Evolutionary conservation across 1,140 invertebrate species (phyloP), one percentile per base, ranked within the genome.

Genomic region (Drosophila navojoa): DNA sequence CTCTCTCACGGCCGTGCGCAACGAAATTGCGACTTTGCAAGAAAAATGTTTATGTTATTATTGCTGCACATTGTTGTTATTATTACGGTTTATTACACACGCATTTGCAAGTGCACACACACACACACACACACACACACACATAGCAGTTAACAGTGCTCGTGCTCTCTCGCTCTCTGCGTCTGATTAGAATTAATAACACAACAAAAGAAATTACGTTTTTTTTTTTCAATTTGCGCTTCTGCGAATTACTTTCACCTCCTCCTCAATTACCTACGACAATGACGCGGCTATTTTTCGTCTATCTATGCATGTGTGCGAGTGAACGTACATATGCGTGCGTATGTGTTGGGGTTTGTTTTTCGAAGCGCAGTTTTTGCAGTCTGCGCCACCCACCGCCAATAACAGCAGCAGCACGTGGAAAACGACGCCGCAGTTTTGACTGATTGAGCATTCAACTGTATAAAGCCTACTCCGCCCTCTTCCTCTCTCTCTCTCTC

Each of bases 151-250:
- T 35, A 19, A 27, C n/a, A 27, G 10, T n/a, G 49, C 53, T 27
- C 42, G 10, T 4, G 11, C 15, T 38, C 53, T 32, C 32, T 61
- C 38, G n/a, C 4, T 55, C n/a, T 7, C 40, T 55, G 32, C 15
- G 25, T 25, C 63, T 60, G 64, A 73, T 73, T 73, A 73, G 64
- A 72, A 72, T 71, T 60, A 38, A 73, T 50, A 58, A 42, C 64
- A 73, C 71, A 73, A 73, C 64, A 73, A 73, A 73, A 69, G 50
- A 73, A 68, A 55, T 68, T 25, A 68, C 63, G 70, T 68, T 32
- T 42, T 38, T 58, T 1, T 1, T 57, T 58, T 3, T 57, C 25
- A 42, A 35, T 42, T 71, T 15, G 29, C 47, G 29, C 29, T 32
- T 29, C 7, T 42, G 15, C 40, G 11, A 53, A 61, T 35, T 73